Conservation (phyloP, 1,140 invertebrate species). For the Nephila pilipes region DNA sequence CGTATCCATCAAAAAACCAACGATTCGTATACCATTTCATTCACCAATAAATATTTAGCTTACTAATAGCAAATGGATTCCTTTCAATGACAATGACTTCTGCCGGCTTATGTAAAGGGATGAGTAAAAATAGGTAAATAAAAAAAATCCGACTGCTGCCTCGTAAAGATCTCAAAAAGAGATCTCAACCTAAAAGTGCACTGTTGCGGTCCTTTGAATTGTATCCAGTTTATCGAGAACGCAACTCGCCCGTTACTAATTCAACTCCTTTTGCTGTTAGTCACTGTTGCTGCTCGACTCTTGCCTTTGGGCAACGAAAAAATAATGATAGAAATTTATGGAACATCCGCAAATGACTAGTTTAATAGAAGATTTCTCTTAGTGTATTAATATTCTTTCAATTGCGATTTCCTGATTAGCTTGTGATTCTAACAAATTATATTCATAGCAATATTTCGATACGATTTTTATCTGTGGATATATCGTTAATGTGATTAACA, state of each 20-base stretch:
- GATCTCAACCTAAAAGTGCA: constrained; percentile 56
- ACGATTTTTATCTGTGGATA: too few species aligned
- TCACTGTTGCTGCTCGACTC: neutral
- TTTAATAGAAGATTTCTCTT: neutral
- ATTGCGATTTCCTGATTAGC: too few species aligned
- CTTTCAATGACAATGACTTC: neutral
- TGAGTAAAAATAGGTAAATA: constrained; percentile 1
- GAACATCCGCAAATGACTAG: neutral
- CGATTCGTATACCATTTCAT: neutral
- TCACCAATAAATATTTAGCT: neutral
- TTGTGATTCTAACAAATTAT: too few species aligned
- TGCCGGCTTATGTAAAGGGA: neutral
- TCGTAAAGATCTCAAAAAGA: constrained; percentile 19
- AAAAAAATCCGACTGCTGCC: neutral
- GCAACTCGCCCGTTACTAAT: constrained; percentile 45
- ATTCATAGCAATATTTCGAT: too few species aligned
- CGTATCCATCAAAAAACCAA: constrained; percentile 1
- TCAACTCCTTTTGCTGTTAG: neutral
- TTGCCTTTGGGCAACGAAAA: constrained; percentile 3
- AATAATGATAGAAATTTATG: neutral
- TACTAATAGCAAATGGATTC: neutral
- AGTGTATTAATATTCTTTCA: too few species aligned
- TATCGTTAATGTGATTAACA: too few species aligned
- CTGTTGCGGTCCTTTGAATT: neutral
- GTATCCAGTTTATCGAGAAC: neutral